Conservation (phyloP, 1,140 invertebrate genomes). For the Drosophila lacteicornis region DNA sequence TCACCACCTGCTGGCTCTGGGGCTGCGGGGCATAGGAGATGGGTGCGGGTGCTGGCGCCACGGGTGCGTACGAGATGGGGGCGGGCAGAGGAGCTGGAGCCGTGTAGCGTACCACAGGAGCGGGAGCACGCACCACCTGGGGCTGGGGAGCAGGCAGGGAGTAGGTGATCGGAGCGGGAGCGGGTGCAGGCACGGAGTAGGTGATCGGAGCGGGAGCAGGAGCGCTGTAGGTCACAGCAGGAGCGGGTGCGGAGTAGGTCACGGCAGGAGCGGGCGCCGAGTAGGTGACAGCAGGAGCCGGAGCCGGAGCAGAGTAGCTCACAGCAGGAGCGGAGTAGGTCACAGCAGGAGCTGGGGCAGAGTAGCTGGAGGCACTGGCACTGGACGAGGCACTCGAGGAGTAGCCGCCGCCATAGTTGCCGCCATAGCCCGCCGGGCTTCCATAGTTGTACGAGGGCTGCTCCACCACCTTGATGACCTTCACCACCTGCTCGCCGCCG, state of each 20-base stretch:
- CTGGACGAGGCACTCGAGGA: conserved; percentile 42
- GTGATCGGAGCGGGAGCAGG: conserved; percentile 32
- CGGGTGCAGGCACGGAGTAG: conserved; percentile 41
- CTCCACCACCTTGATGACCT: conserved; percentile 71
- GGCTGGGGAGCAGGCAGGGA: conserved; percentile 24
- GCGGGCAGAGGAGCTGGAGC: conserved; percentile 8
- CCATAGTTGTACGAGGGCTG: conserved; percentile 53
- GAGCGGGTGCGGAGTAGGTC: conserved; percentile 39
- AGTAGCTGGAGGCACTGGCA: conserved; percentile 36
- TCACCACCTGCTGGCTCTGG: conserved; percentile 62
- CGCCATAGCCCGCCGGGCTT: conserved; percentile 36
- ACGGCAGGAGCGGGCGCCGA: conserved; percentile 35
- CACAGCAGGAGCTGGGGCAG: conserved; percentile 40
- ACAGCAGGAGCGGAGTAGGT: not conserved
- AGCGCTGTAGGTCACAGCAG: conserved; percentile 10
- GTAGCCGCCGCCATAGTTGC: conserved; percentile 27
- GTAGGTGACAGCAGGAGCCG: conserved; percentile 40
- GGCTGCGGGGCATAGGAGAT: conserved; percentile 33
- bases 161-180: conserved; percentile 36
- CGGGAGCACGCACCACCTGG: conserved; percentile 13
- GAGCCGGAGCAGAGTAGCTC: conserved; percentile 15
- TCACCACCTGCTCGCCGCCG: conserved; percentile 63
- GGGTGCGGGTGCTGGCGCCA: conserved; percentile 12
- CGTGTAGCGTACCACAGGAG: conserved; percentile 19
- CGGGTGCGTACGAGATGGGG: conserved; percentile 7